These are phyloP conservation scores for Acyrthosiphon pisum DNA, from an alignment of 1,140 invertebrate genomes.

Conservation along the genomic window DNA sequence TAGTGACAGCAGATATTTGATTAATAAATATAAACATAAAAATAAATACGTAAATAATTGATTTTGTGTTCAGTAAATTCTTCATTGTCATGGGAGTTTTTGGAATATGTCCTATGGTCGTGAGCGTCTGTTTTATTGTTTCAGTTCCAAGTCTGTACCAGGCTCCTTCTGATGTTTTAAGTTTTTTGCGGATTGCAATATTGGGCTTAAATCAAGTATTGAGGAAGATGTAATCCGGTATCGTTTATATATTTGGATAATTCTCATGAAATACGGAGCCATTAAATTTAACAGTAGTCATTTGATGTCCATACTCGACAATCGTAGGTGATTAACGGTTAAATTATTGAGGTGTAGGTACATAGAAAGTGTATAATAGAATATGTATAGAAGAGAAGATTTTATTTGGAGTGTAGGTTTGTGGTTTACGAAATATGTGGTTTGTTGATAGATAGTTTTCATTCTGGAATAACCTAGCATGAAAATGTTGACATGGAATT, in stretches of 20 bases:
- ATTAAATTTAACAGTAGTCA: background rate
- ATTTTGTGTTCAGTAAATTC: background rate
- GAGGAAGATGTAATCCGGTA: background rate
- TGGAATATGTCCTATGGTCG: background rate
- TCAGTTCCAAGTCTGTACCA: too few species aligned
- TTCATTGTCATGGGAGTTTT: background rate
- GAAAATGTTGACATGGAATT: background rate
- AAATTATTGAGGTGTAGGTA: background rate
- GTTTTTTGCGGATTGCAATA: background rate
- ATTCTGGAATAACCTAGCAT: background rate
- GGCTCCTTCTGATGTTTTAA: background rate
- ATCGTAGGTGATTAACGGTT: background rate
- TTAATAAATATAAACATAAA: background rate
- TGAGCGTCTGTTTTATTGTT: too few species aligned
- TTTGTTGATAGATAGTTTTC: background rate
- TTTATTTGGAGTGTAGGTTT: background rate
- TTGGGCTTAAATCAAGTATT: background rate
- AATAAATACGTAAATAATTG: background rate
- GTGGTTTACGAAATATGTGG: background rate
- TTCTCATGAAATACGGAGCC: background rate
- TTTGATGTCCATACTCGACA: background rate
- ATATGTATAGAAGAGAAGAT: too few species aligned
- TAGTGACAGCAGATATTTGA: background rate
- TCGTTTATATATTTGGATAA: background rate
- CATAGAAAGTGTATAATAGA: too few species aligned